A percentile compares a stretch with the other conserved stretches of the same genome.
phyloP scores from a whole-genome alignment of 2,113 vertebrate genomes.

The Ctenomys sociabilis region DNA sequence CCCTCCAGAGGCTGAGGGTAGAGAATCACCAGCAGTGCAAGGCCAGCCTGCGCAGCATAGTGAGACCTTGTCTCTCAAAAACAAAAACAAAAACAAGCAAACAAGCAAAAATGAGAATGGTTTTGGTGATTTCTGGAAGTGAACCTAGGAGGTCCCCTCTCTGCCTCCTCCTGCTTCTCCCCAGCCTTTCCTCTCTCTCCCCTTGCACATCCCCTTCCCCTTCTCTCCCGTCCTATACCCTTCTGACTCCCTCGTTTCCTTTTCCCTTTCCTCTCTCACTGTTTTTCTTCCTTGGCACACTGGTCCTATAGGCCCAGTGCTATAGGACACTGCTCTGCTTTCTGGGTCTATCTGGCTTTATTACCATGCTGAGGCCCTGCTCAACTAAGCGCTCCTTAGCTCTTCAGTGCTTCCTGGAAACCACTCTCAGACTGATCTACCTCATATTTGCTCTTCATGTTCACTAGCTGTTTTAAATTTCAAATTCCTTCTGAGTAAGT shows the following conservation, averaged over 20 bases:
- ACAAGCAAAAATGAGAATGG: too few relatives aligned
- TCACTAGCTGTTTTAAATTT: background rate
- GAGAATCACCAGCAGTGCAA: background rate
- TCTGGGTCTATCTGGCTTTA: background rate
- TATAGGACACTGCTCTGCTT: background rate
- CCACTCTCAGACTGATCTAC: background rate
- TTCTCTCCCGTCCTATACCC: background rate
- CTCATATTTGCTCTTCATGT: background rate
- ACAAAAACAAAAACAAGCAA: background rate
- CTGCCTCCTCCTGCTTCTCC: background rate
- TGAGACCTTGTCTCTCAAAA: background rate
- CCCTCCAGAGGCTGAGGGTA: background rate
- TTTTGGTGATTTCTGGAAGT: background rate
- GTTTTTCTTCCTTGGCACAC: background rate
- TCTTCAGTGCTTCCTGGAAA: background rate
- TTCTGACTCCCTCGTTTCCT: background rate
- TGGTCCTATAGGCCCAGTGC: background rate
- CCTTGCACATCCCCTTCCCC: too few relatives aligned
- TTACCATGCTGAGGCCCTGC: background rate
- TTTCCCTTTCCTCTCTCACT: too few relatives aligned
- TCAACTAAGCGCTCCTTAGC: background rate
- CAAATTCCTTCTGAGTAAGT: background rate
- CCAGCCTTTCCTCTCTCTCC: accelerated
- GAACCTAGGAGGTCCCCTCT: background rate
- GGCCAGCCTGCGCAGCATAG: background rate